Base-by-base conservation (phyloP, 2,113 vertebrate genomes). In the Lota lota region DNA sequence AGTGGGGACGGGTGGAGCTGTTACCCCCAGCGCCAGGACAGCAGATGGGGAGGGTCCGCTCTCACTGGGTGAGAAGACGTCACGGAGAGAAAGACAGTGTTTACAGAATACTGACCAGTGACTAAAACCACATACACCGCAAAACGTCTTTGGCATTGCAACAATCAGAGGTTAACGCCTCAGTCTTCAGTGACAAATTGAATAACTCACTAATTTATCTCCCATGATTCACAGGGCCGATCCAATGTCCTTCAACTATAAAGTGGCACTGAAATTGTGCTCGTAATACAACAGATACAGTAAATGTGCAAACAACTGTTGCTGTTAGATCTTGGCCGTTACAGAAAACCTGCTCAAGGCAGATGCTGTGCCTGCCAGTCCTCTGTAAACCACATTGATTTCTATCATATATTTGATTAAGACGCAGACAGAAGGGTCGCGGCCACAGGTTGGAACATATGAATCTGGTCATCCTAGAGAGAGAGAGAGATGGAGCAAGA, bases 251-350 rank as follows among this genome's bases (percentile, higher is more conserved):
- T 64, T 7, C 3, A 15, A 54, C 61, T 5, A 57, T 63, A 60
- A 14, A 22, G 62, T 64, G 68, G 64, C 65, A 24, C 8, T 61
- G 66, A 47, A 53, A 70, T 79, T 69, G 75, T 65, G 81, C 72
- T 74, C 61, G 64, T 59, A 40, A 3, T 40, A 11, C 6, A 33
- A 33, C 6, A 33, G 36, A 6, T 22, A 28, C n/a, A 16, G 33
- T 66, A 68, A 75, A 85, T 69, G 66, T 79, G 85, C 86, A 85
- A 83, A 87, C 72, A 36, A 69, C 70, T 69, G 33, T 53, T 61
- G 58, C 20, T 72, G 66, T 74, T 69, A 72, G 53, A 80, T 12
- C 20, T 21, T 51, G 76, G 69, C 70, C 67, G 70, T 66, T 75
- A 14, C 17, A 22, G 63, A 59, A 36, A 67, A 57, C 60, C 47